Percentiles rank a stretch among this genome's conserved stretches.
These are phyloP conservation scores for Halcyon leucocephala DNA, from an alignment of 2,797 vertebrate genomes.

Conservation along the genomic window DNA sequence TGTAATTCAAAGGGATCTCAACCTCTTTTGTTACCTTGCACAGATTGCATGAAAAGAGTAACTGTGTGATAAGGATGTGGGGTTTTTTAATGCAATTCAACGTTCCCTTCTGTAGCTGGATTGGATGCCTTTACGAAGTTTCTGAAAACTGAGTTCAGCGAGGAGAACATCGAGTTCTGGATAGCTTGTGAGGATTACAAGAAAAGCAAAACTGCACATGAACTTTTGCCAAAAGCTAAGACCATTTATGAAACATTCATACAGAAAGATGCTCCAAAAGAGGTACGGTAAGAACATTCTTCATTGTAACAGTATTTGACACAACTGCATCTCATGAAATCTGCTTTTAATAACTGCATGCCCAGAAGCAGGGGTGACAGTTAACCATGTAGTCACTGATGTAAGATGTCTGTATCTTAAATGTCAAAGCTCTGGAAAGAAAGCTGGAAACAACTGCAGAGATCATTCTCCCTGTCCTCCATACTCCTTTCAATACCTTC, in stretches of 20 bases:
- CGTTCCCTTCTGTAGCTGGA: conserved; percentile 78
- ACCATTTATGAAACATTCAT: conserved; percentile 90
- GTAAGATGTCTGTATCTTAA: not conserved
- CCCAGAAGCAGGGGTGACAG: not conserved
- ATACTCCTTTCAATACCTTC: not conserved
- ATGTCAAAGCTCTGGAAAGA: not conserved
- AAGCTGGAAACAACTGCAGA: not conserved
- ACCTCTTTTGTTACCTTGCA: not conserved
- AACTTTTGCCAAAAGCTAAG: conserved; percentile 88
- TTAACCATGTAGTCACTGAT: not conserved
- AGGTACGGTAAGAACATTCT: conserved; percentile 80
- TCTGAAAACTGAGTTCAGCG: conserved; percentile 94
- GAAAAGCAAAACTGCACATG: conserved; percentile 82
- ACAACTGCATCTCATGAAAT: not conserved
- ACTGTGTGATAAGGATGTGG: not conserved
- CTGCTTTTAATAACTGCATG: not conserved
- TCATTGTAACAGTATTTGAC: not conserved
- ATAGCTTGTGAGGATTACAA: conserved; percentile 94
- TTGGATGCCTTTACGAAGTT: conserved; percentile 89
- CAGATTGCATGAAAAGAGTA: not conserved
- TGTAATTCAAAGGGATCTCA: not conserved
- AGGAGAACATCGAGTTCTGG: conserved; percentile 99
- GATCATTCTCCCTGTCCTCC: not conserved
- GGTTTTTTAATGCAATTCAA: not conserved
- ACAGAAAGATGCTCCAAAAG: conserved; percentile 89